Evolutionary conservation across 2,888 invertebrate genomes (phyloP).

Genomic region (Leucophenga montana): DNA sequence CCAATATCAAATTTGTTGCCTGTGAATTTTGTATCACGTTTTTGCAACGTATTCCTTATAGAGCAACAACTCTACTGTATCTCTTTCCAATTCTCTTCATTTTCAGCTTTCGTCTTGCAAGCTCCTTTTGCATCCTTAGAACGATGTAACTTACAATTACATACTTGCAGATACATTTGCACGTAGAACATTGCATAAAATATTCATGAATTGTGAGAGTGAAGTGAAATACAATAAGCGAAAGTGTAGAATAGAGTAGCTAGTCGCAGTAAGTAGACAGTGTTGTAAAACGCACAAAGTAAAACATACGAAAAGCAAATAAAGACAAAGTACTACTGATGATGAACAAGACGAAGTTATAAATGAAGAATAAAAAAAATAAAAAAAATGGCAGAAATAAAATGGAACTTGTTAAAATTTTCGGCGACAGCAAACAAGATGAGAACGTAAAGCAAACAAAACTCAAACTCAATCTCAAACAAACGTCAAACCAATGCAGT

Average conservation of each 20-base stretch:
- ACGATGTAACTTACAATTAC: too few species aligned
- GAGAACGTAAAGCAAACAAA: neutral
- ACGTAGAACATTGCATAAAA: constrained; percentile 21
- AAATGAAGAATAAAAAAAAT: neutral
- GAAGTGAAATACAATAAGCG: neutral
- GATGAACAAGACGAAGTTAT: constrained; percentile 8
- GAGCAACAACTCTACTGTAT: too few species aligned
- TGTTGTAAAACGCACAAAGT: too few species aligned
- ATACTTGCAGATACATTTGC: neutral
- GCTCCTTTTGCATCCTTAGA: too few species aligned
- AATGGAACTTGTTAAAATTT: constrained; percentile 26
- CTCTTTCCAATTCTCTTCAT: too few species aligned
- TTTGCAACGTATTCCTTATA: too few species aligned
- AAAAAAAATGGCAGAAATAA: neutral
- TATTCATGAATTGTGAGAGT: constrained; percentile 13
- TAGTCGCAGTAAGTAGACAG: neutral
- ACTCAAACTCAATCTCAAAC: constrained; percentile 1
- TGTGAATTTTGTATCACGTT: too few species aligned
- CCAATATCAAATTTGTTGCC: too few species aligned
- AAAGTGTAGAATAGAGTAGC: neutral
- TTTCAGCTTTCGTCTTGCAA: too few species aligned
- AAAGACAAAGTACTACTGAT: neutral
- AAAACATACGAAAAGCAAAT: neutral
- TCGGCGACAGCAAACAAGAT: constrained; percentile 24
- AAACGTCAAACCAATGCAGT: neutral